phyloP scores from a whole-genome alignment of 2,797 vertebrate species.

The Ataeniobius toweri region DNA sequence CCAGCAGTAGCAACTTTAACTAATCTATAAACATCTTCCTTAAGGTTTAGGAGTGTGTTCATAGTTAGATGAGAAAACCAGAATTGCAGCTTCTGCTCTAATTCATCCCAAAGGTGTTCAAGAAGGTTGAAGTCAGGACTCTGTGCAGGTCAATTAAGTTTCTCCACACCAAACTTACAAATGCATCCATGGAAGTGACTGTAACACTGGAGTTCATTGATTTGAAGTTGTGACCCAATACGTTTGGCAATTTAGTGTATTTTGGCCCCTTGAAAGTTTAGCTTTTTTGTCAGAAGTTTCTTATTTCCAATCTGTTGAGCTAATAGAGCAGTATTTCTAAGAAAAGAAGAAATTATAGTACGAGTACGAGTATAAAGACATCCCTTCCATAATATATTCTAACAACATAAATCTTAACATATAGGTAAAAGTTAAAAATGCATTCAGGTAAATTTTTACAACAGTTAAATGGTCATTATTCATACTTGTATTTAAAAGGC shows the following conservation, averaged over 20 bases:
- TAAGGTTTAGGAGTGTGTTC: no score
- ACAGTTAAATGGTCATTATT: neutral
- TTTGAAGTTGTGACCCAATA: neutral
- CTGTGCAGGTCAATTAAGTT: no score
- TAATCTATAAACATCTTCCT: no score
- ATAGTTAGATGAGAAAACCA: no score
- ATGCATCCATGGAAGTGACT: no score
- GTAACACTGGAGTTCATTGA: no score
- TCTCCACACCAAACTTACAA: no score
- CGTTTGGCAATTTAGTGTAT: neutral
- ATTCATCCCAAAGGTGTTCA: no score
- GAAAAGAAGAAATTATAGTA: conserved; percentile 6
- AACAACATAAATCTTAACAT: neutral
- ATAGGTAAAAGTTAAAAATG: neutral
- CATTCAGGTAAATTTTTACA: neutral
- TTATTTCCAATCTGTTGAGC: neutral
- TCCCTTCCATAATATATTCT: neutral
- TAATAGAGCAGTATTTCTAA: neutral
- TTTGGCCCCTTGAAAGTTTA: no score
- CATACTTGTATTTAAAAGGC: neutral
- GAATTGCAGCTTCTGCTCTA: no score
- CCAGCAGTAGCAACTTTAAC: no score
- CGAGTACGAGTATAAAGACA: neutral
- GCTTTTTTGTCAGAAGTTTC: neutral
- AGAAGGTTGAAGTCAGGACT: no score